Percentiles rank a stretch among this genome's conserved stretches.
Conservation (phyloP, 2,888 invertebrate genomes). For the Cryptocephalus primarius region DNA sequence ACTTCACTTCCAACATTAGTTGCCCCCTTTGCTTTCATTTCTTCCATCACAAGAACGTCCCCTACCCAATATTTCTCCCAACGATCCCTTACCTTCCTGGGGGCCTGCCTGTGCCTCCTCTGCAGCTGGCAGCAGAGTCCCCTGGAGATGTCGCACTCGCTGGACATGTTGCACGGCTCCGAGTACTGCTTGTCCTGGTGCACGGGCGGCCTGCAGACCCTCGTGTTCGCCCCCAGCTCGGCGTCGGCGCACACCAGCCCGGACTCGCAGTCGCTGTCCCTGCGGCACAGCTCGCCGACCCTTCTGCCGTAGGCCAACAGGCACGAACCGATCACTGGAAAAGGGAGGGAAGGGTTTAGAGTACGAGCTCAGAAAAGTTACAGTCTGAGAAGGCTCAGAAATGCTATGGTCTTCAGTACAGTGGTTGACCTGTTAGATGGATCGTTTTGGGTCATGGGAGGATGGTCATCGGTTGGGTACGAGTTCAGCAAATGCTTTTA, state of each 20-base stretch:
- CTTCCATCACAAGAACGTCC: no score
- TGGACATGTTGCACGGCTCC: constrained; percentile 70
- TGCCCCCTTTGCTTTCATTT: no score
- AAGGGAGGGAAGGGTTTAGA: neutral
- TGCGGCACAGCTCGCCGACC: constrained; percentile 70
- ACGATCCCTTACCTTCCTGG: constrained; percentile 78
- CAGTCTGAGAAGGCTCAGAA: no score
- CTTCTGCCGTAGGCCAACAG: constrained; percentile 61
- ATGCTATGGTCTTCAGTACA: no score
- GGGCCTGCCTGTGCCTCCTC: constrained; percentile 72
- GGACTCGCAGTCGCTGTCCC: constrained; percentile 76
- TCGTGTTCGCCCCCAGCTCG: constrained; percentile 47
- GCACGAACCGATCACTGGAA: constrained; percentile 52
- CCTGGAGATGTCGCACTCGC: constrained; percentile 74
- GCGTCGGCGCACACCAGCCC: constrained; percentile 69
- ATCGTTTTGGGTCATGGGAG: no score
- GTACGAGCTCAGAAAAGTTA: no score
- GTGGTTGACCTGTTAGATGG: no score
- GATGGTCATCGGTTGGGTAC: no score
- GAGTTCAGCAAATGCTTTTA: no score
- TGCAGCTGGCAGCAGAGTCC: constrained; percentile 83
- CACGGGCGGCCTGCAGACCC: constrained; percentile 67
- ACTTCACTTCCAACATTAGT: no score
- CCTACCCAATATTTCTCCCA: no score
- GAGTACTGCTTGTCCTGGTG: constrained; percentile 73